phyloP scores from a whole-genome alignment of 2,113 vertebrate genomes.

The Campylomormyrus tamandua region DNA sequence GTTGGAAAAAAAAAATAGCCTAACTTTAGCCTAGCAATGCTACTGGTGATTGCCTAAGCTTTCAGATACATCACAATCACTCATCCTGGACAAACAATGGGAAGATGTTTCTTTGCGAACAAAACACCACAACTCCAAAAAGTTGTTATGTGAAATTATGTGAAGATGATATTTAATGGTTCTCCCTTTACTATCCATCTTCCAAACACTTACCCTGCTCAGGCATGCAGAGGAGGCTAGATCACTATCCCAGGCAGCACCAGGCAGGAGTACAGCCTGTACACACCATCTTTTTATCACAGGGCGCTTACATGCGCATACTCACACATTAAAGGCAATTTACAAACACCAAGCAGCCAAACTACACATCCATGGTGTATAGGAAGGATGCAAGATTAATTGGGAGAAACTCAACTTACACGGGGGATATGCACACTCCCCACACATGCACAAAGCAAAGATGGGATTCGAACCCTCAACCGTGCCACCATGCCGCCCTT shows the following conservation, averaged over 20 bases:
- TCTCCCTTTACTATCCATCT: neutral
- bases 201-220: neutral
- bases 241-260: neutral
- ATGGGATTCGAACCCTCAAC: neutral
- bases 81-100: neutral
- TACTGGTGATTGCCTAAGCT: neutral
- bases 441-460: neutral
- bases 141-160: neutral
- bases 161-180: neutral
- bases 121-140: neutral
- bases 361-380: neutral
- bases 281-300: neutral
- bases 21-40: neutral
- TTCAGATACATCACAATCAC: neutral
- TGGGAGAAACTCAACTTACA: neutral
- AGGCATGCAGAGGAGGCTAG: neutral
- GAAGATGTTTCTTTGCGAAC: neutral
- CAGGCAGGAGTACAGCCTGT: neutral
- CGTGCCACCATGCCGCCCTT: neutral
- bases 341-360: neutral
- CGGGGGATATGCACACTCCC: neutral
- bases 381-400: neutral
- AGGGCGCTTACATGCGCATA: neutral
- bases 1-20: neutral
- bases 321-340: neutral